A percentile compares a stretch with the other conserved stretches of the same genome.
phyloP scores from a whole-genome alignment of 2,797 vertebrate genomes.

The Sebastes ruberrimus region DNA sequence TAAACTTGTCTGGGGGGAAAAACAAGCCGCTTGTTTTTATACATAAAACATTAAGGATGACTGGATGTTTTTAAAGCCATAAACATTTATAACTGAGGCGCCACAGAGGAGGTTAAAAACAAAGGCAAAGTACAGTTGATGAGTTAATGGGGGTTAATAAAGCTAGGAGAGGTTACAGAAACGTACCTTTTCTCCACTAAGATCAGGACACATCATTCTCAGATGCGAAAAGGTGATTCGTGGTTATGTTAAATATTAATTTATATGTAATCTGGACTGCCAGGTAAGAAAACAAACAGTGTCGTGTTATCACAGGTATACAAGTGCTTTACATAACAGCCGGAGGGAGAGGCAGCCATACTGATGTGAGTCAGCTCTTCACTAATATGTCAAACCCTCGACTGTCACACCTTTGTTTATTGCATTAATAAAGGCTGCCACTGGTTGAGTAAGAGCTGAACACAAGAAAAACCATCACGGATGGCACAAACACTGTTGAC shows the following conservation, averaged over 20 bases:
- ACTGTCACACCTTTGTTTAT: conserved; percentile 36
- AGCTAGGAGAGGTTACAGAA: neutral
- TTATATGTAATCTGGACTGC: neutral
- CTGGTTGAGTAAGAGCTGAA: conserved; percentile 1
- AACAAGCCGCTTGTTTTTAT: neutral
- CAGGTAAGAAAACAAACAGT: neutral
- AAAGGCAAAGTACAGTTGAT: neutral
- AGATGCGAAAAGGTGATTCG: neutral
- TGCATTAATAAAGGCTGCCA: conserved; percentile 36
- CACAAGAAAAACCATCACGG: neutral
- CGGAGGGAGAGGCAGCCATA: neutral
- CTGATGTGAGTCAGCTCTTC: neutral
- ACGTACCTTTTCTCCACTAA: neutral
- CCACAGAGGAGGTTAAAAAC: neutral
- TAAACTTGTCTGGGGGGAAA: neutral
- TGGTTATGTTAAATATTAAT: conserved; percentile 10
- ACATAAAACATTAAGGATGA: neutral
- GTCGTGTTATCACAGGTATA: conserved; percentile 5
- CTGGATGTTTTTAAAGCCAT: neutral
- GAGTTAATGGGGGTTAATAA: neutral
- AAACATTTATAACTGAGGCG: neutral
- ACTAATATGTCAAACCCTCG: conserved; percentile 22
- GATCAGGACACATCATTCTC: neutral
- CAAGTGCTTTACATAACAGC: conserved; percentile 20
- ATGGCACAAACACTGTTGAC: neutral